Evolutionary conservation across 2,797 vertebrate genomes (phyloP), one percentile per base, ranked within the genome.

Genomic region (Anguilla pacifica): DNA sequence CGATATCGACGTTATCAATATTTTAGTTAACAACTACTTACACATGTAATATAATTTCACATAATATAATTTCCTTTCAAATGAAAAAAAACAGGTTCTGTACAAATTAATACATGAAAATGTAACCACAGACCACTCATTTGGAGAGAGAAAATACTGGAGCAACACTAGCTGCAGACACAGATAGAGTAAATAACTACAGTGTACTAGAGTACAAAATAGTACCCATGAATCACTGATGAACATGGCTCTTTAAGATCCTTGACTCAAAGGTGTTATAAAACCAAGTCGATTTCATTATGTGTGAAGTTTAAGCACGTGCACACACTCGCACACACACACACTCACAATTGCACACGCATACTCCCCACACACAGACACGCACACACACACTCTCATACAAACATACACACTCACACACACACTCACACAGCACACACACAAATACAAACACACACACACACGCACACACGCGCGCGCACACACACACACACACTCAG

Each of bases 401-500:
- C n/a, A n/a, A n/a, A n/a, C n/a, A n/a, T n/a, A n/a, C n/a, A n/a
- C n/a, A n/a, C n/a, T n/a, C n/a, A n/a, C n/a, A n/a, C n/a, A n/a
- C n/a, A n/a, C n/a, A n/a, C n/a, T n/a, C n/a, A n/a, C n/a, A n/a
- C n/a, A n/a, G n/a, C n/a, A n/a, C n/a, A n/a, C n/a, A n/a, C n/a
- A n/a, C n/a, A n/a, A n/a, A n/a, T n/a, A n/a, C n/a, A n/a, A n/a
- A n/a, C n/a, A n/a, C n/a, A n/a, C n/a, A n/a, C n/a, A n/a, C 7
- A 53, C 17, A 72, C 17, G n/a, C 17, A 51, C 13, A 85, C 35
- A 70, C 31, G 55, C 43, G 39, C 49, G 46, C 46, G 85, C 83
- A 91, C 57, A 87, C n/a, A 86, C 39, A 91, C 57, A 87, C 46
- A 89, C 86, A 53, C 57, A 89, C 5, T 81, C 82, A 72, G 74